These are phyloP conservation scores for Campoletis raptor DNA, from an alignment of 2,888 invertebrate genomes.

Conservation along the genomic window DNA sequence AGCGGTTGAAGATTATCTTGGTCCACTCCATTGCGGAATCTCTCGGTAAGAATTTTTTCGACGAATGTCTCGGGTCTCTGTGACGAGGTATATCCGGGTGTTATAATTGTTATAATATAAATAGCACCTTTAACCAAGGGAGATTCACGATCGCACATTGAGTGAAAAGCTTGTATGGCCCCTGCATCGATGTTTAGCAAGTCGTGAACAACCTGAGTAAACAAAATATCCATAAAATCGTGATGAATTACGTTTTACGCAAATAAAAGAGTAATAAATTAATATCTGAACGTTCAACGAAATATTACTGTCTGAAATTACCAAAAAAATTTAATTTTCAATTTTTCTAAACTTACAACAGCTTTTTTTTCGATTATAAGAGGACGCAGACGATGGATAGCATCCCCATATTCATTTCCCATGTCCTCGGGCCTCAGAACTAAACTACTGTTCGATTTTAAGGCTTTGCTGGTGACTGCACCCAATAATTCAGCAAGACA, in stretches of 20 bases:
- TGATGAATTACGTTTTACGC: neutral
- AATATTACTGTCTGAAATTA: neutral
- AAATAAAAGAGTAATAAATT: neutral
- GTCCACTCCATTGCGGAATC: constrained; percentile 82
- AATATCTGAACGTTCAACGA: neutral
- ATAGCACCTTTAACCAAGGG: constrained; percentile 84
- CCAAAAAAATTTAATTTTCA: neutral
- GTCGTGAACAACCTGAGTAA: constrained; percentile 78
- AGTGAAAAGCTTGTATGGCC: constrained; percentile 86
- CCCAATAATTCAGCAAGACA: constrained; percentile 82
- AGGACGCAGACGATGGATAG: constrained; percentile 76
- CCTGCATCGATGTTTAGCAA: constrained; percentile 76
- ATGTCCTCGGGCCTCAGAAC: constrained; percentile 83
- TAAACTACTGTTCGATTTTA: constrained; percentile 75
- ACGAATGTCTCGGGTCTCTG: constrained; percentile 75
- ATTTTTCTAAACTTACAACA: constrained; percentile 75
- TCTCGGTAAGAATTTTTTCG: constrained; percentile 80
- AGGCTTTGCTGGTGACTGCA: constrained; percentile 77
- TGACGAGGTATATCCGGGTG: constrained; percentile 72
- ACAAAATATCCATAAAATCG: constrained; percentile 5
- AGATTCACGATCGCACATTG: constrained; percentile 86
- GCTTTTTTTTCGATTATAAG: constrained; percentile 72
- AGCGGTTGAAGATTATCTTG: constrained; percentile 84
- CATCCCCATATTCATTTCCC: constrained; percentile 80
- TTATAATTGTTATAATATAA: constrained; percentile 85